These are phyloP conservation scores for Periophthalmus modestus DNA, from an alignment of 2,113 vertebrate genomes.

Conservation along the genomic window DNA sequence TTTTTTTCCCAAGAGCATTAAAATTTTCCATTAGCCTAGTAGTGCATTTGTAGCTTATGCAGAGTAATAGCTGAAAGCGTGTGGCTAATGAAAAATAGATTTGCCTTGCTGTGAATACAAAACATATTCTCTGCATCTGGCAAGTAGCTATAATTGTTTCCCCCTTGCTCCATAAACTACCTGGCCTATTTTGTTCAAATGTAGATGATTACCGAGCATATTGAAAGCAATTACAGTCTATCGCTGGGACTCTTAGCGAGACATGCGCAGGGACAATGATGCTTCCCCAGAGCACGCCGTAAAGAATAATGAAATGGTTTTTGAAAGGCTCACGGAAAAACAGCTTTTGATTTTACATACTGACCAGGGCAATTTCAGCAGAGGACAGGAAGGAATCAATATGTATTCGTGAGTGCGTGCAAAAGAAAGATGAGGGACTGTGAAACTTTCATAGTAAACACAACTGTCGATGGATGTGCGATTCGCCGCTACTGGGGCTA, in stretches of 20 bases:
- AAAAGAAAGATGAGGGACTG: constrained; percentile 18
- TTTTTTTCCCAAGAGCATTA: constrained; percentile 38
- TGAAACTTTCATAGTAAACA: constrained; percentile 21
- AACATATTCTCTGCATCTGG: constrained; percentile 18
- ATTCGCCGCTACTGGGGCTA: background rate
- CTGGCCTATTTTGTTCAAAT: constrained; percentile 26
- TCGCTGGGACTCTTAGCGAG: constrained; percentile 15
- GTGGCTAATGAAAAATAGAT: constrained; percentile 48
- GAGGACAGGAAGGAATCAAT: constrained; percentile 28
- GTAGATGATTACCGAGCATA: constrained; percentile 37
- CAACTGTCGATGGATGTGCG: constrained; percentile 16
- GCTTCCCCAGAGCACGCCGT: constrained; percentile 13
- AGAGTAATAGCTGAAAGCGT: constrained; percentile 52
- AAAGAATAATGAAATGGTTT: constrained; percentile 29
- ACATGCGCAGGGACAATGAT: constrained; percentile 19
- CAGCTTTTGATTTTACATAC: constrained; percentile 32
- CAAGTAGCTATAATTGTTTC: constrained; percentile 46
- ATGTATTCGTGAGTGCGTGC: constrained; percentile 39
- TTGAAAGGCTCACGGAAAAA: constrained; percentile 22
- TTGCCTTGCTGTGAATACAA: constrained; percentile 39
- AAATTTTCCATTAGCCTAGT: constrained; percentile 52
- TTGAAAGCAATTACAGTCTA: constrained; percentile 30
- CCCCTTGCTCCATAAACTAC: constrained; percentile 36
- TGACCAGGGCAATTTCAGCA: constrained; percentile 25
- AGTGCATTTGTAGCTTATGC: constrained; percentile 34